Evolutionary conservation across 2,797 vertebrate species (phyloP).

Genomic region (Melanitta fusca): DNA sequence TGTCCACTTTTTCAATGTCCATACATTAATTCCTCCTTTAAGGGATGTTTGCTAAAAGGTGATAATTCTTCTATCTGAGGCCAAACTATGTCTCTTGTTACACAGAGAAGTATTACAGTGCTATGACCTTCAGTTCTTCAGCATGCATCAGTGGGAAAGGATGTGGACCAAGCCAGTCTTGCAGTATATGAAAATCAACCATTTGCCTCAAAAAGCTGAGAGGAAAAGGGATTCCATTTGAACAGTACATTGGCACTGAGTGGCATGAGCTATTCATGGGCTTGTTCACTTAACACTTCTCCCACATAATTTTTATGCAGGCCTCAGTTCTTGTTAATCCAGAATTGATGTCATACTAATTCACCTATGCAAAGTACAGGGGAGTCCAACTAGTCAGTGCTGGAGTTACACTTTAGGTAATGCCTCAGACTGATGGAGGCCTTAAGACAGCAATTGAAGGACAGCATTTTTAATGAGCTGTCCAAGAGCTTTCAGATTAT

Average conservation of each 20-base stretch:
- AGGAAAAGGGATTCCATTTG: neutral
- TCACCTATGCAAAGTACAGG: neutral
- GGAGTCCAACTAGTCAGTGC: neutral
- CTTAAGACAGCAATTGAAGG: neutral
- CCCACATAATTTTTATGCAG: neutral
- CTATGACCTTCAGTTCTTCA: neutral
- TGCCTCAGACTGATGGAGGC: neutral
- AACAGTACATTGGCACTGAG: neutral
- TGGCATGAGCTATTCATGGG: neutral
- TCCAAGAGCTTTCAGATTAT: neutral
- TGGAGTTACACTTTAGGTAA: neutral
- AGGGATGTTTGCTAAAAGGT: neutral
- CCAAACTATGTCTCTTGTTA: rapidly evolving
- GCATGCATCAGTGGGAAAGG: neutral
- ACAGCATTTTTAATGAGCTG: neutral
- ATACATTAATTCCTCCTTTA: neutral
- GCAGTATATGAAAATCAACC: neutral
- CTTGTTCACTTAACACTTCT: neutral
- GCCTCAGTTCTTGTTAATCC: neutral
- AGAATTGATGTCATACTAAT: neutral
- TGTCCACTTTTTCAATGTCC: neutral
- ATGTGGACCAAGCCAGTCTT: neutral
- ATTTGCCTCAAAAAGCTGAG: neutral
- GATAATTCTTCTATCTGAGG: neutral
- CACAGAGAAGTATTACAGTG: neutral